phyloP scores from a whole-genome alignment of 1,140 invertebrate genomes.

The Drosophila carrolli region DNA sequence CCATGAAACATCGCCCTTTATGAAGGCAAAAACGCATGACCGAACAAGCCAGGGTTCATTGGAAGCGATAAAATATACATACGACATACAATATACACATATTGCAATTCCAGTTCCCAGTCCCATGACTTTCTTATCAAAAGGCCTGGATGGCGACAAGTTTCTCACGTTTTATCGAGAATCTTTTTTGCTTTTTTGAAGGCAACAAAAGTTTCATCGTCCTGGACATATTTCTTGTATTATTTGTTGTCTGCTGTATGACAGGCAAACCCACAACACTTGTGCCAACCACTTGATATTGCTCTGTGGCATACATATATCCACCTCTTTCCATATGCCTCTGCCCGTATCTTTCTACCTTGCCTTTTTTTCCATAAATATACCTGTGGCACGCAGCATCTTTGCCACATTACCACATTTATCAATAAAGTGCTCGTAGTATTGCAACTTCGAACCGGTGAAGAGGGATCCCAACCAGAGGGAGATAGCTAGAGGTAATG shows the following conservation, averaged over 20 bases:
- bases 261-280: slow-evolving; percentile 47
- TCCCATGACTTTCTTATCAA: slow-evolving; percentile 61
- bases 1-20: slow-evolving; percentile 51
- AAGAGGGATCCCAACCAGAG: slow-evolving; percentile 5
- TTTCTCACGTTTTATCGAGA: slow-evolving; percentile 72
- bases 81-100: slow-evolving; percentile 15
- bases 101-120: slow-evolving; percentile 58
- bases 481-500: not conserved
- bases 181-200: slow-evolving; percentile 24
- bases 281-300: slow-evolving; percentile 50
- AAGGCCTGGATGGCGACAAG: slow-evolving; percentile 46
- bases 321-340: slow-evolving; percentile 12
- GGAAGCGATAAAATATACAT: slow-evolving; percentile 62
- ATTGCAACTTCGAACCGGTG: slow-evolving; percentile 21
- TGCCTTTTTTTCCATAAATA: slow-evolving; percentile 11
- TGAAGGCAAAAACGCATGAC: slow-evolving; percentile 45
- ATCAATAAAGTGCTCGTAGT: slow-evolving; percentile 68
- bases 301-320: slow-evolving; percentile 17
- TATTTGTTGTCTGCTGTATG: slow-evolving; percentile 26
- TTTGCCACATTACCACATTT: slow-evolving; percentile 65
- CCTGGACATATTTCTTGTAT: slow-evolving; percentile 10
- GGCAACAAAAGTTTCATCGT: slow-evolving; percentile 53
- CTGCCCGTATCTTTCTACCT: slow-evolving; percentile 7
- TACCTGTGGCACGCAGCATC: slow-evolving; percentile 35
- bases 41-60: slow-evolving; percentile 65